These are phyloP conservation scores for Apeira syringaria DNA, from an alignment of 2,888 invertebrate genomes.

Conservation along the genomic window DNA sequence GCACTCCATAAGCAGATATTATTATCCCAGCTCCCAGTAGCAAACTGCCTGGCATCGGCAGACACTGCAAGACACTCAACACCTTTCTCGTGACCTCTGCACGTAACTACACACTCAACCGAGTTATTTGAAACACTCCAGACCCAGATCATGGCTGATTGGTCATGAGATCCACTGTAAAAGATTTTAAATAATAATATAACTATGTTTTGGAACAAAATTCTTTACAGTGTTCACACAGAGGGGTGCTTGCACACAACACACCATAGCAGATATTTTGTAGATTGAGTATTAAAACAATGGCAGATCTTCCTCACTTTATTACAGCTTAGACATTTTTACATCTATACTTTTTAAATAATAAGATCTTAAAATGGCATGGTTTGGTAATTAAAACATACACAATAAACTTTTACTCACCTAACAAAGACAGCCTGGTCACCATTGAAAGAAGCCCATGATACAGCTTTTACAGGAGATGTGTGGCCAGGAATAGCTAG, in stretches of 20 bases:
- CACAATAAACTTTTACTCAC: conserved; percentile 52
- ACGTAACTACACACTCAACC: conserved; percentile 90
- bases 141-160: conserved; percentile 95
- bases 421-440: conserved; percentile 88
- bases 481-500: conserved; percentile 94
- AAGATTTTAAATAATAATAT: too few species aligned
- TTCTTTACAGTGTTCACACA: too few species aligned
- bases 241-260: too few species aligned
- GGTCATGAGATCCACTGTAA: conserved; percentile 94
- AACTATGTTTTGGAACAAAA: too few species aligned
- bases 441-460: conserved; percentile 90
- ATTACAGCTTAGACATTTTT: too few species aligned
- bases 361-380: too few species aligned
- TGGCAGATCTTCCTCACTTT: too few species aligned
- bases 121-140: conserved; percentile 90
- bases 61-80: conserved; percentile 94
- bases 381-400: too few species aligned
- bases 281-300: too few species aligned
- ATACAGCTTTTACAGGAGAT: conserved; percentile 93
- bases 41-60: conserved; percentile 84
- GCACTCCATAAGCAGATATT: conserved; percentile 96
- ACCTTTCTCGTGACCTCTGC: conserved; percentile 96
- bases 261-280: too few species aligned
- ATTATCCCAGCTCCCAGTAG: conserved; percentile 96
- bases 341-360: too few species aligned